phyloP scores from a whole-genome alignment of 2,888 invertebrate genomes.

The Tetanocera ferruginea region DNA sequence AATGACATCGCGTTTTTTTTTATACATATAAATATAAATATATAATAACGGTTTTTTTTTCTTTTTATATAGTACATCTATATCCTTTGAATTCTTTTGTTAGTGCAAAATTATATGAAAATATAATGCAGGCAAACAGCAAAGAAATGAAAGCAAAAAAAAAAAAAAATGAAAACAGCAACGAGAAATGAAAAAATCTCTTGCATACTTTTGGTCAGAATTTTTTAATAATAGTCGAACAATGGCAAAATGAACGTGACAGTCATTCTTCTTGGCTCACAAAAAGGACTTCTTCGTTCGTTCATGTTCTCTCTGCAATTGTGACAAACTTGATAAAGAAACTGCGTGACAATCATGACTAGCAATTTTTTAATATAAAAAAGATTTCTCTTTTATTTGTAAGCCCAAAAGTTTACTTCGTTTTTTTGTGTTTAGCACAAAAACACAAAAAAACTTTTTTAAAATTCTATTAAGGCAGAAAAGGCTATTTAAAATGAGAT shows the following conservation, averaged over 20 bases:
- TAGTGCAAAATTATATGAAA: neutral
- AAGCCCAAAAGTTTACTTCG: neutral
- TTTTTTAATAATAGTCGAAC: constrained; percentile 33
- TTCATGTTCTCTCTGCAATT: constrained; percentile 20
- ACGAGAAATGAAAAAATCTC: constrained; percentile 18
- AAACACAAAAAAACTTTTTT: neutral
- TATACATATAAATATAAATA: constrained; percentile 40
- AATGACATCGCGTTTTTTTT: constrained; percentile 46
- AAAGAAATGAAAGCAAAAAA: neutral
- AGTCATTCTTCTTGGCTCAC: constrained; percentile 24
- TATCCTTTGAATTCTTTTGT: constrained; percentile 31
- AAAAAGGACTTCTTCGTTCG: constrained; percentile 2
- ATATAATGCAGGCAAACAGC: constrained; percentile 30
- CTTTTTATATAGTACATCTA: neutral
- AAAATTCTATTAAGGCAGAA: neutral
- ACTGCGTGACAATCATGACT: constrained; percentile 27
- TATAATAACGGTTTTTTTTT: constrained; percentile 41
- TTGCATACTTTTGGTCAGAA: constrained; percentile 30
- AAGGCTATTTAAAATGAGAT: neutral
- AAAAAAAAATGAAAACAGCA: constrained; percentile 6
- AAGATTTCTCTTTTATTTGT: neutral
- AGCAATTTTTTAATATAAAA: neutral
- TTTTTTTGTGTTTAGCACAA: neutral
- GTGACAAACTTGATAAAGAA: constrained; percentile 24
- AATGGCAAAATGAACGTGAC: constrained; percentile 26